Evolutionary conservation across 35 echinoderm and acorn worm genomes (phyloP).

Genomic region (Strongylocentrotus purpuratus): DNA sequence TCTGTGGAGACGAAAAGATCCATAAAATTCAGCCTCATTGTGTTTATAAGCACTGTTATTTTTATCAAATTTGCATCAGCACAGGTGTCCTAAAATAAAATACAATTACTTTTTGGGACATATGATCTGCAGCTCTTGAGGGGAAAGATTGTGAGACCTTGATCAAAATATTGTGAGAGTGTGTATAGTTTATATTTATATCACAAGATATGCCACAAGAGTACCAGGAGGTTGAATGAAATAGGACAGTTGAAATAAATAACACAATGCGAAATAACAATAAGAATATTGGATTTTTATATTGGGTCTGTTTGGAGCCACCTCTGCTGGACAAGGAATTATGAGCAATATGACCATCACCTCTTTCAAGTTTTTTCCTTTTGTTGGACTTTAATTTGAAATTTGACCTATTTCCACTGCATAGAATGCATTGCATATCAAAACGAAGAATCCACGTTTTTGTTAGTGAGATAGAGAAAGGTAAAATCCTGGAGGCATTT

Average conservation of each 20-base stretch:
- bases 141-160: background rate
- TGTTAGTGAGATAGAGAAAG: too few relatives aligned
- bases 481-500: too few relatives aligned
- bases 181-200: background rate
- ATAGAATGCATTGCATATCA: too few relatives aligned
- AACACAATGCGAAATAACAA: background rate
- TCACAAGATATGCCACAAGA: background rate
- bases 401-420: too few relatives aligned
- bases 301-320: background rate
- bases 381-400: too few relatives aligned
- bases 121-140: background rate
- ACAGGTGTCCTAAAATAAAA: too few relatives aligned
- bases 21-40: background rate
- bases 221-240: background rate
- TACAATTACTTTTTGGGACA: background rate
- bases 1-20: background rate
- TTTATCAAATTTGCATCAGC: too few relatives aligned
- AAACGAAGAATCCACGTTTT: too few relatives aligned
- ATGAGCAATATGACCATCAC: too few relatives aligned
- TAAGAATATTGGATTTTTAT: background rate
- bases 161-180: background rate
- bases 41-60: background rate
- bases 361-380: too few relatives aligned
- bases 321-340: too few relatives aligned
- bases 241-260: background rate